Evolutionary conservation across 2,888 invertebrate genomes (phyloP).

Genomic region (Girardia tigrina): DNA sequence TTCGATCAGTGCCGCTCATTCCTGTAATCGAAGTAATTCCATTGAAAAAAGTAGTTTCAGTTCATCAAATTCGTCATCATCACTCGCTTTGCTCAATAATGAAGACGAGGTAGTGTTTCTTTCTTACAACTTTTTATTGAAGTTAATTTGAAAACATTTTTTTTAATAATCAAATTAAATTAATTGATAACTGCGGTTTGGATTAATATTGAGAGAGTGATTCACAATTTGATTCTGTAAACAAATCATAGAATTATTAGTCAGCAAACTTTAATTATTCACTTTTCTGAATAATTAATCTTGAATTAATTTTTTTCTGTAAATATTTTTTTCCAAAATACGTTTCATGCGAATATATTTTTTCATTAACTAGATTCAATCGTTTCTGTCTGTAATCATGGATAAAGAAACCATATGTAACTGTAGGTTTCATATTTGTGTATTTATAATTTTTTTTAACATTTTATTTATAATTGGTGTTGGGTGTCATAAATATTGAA

Average conservation of each 20-base stretch:
- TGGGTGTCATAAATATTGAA: neutral
- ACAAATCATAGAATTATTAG: neutral
- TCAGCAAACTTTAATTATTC: neutral
- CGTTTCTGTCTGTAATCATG: neutral
- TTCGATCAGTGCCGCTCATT: slow-evolving; percentile 15
- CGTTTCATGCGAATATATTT: neutral
- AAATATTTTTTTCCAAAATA: neutral
- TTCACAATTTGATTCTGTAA: neutral
- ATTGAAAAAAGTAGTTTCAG: slow-evolving; percentile 16
- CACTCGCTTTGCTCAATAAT: slow-evolving; percentile 20
- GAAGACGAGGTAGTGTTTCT: slow-evolving; percentile 23
- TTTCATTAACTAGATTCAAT: neutral
- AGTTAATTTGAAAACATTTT: no score
- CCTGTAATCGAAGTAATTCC: slow-evolving; percentile 8
- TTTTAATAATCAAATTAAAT: no score
- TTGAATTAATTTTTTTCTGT: neutral
- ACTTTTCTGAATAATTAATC: no score
- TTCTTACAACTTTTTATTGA: no score
- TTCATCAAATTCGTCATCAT: slow-evolving; percentile 12
- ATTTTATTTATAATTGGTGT: neutral
- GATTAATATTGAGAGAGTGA: neutral
- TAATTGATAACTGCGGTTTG: no score
- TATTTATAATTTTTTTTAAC: neutral
- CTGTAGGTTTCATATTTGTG: neutral
- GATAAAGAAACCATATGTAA: neutral